Percentiles rank a stretch among this genome's conserved stretches.
Evolutionary conservation across 2,797 vertebrate genomes (phyloP).

Genomic region (Arctocebus calabarensis): DNA sequence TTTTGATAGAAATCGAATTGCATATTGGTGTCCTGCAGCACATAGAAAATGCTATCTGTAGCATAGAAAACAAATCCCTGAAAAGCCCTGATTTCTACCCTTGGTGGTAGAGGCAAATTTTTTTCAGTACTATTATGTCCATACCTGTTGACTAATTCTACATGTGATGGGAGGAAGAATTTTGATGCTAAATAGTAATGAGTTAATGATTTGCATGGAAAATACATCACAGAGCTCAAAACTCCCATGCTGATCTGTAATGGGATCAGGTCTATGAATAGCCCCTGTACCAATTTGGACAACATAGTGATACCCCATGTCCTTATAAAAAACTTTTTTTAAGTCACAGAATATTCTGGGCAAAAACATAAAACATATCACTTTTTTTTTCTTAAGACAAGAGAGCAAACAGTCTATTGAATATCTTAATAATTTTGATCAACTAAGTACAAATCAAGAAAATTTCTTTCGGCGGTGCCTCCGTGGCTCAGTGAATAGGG

Average conservation of each 20-base stretch:
- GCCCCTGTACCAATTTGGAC: background rate
- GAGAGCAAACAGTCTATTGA: background rate
- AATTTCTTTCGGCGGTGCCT: background rate
- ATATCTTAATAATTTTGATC: conserved; percentile 9
- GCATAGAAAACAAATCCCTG: background rate
- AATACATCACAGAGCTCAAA: background rate
- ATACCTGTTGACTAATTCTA: background rate
- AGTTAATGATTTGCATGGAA: background rate
- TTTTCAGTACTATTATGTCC: background rate
- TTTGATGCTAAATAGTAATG: background rate
- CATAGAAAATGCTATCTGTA: background rate
- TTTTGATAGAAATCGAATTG: background rate
- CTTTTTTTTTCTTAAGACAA: background rate
- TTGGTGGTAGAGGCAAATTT: background rate
- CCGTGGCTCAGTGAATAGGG: no score
- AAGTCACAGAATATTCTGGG: conserved; percentile 1
- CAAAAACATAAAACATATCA: background rate
- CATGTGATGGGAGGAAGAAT: background rate
- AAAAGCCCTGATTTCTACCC: conserved; percentile 24
- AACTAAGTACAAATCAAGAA: background rate
- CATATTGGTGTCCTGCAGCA: background rate
- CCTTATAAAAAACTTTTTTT: background rate
- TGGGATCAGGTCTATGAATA: background rate
- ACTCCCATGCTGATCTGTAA: background rate
- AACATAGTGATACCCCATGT: background rate